Evolutionary conservation across 2,888 invertebrate genomes (phyloP), one percentile per base, ranked within the genome.

Genomic region (Rotaria macrura): DNA sequence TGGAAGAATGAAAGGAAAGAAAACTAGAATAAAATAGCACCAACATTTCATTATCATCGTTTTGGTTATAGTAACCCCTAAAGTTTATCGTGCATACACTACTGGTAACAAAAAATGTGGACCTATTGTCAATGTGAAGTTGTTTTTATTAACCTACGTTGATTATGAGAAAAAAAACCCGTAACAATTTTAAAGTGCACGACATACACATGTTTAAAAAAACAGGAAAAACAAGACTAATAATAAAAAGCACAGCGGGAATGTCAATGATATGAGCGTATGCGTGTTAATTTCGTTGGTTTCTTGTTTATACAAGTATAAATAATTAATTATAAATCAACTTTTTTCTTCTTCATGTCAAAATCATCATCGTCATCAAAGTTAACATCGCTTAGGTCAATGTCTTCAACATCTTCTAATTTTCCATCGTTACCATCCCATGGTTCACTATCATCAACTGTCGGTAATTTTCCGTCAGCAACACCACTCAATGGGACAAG

Each of bases 371-470:
- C 65, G 43, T 86, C 86, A 84, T 86, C 86, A n/a, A 85, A 9
- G 72, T 57, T 83, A 25, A 86, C 86, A 85, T 86, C 86, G n/a
- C 85, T 85, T 43, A 86, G 65, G 40, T 86, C 86, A 54, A 86
- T 85, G 29, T 86, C 86, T 79, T 86, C 86, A 40, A 84, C 86
- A 14, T 72, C 83, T 10, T 83, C 84, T 47, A 86, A 12, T 83
- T 85, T 83, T 9, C 85, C 86, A 83, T 98, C 97, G 90, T 96
- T 94, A 34, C 97, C 97, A 90, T 98, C 97, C 97, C 97, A 98
- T 0, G 95, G 92, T 43, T 94, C 94, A 0, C 93, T 92, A 79
- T 91, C 91, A 14, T 91, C 89, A 74, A 96, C 93, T 87, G 92
- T 92, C 14, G 96, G 96, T 90, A 96, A 93, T 87, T 89, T 88